Base-by-base conservation (phyloP, 2,888 invertebrate species). In the Dugesia japonica region DNA sequence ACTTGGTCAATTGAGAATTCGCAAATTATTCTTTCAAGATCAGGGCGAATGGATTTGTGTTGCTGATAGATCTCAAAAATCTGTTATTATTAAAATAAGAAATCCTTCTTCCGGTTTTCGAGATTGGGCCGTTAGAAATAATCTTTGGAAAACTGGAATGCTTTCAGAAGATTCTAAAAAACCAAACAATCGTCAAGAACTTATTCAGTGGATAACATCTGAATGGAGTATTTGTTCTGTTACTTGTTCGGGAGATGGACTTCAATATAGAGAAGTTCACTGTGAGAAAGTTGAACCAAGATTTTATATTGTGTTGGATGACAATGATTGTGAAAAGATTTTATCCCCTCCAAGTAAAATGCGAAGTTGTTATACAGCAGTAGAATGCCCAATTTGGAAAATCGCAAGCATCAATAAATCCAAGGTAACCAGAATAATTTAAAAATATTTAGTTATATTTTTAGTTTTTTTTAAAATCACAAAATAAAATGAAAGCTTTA, bases 41-140 rank as follows among this genome's bases (percentile, higher is more conserved):
- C 73, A 73, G 28, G 73, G 73, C 9, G 73, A 73, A 28, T 73
- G 73, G 73, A 23, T 28, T 28, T 73, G 73, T 28, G 9, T 9
- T 20, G 73, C 73, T 26, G 73, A 17, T 9, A 9, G 7, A 7
- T 26, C 28, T 17, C 27, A 23, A 28, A 28, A 26, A 26, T 28
- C 28, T 9, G n/a, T 73, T 13, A 15, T 73, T 26, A 73, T 73
- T 7, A 73, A 73, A 26, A 73, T 73, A 20, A 26, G 73, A 26
- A 26, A 13, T 28, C 73, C 73, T 9, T 73, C 73, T n/a, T 26
- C 73, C 28, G 73, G 73, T 27, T 73, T 73, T 28, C 73, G 28
- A 4, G 73, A 73, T 28, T 73, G 73, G 73, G 73, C 73, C 26
- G 27, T 13, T 13, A 26, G 73, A 17, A 73, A 26, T 28, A 28